Evolutionary conservation across 2,113 vertebrate species (phyloP).

Genomic region (Zootoca vivipara): DNA sequence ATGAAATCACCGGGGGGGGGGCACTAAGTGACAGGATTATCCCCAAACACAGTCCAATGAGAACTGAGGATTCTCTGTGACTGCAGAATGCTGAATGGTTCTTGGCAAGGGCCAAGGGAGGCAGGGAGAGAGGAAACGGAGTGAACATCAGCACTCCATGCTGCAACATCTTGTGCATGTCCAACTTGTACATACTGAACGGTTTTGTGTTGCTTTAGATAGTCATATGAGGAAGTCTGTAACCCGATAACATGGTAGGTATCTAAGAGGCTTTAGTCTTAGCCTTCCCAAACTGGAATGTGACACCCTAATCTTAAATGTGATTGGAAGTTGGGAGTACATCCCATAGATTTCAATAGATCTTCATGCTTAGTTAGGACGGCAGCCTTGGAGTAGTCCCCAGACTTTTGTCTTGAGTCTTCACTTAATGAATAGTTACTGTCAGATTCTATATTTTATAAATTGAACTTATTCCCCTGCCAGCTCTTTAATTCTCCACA

Average conservation of each 20-base stretch:
- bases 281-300: background rate
- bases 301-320: background rate
- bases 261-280: background rate
- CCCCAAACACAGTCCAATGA: too few relatives aligned
- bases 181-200: too few relatives aligned
- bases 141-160: too few relatives aligned
- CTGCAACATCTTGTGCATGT: too few relatives aligned
- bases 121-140: too few relatives aligned
- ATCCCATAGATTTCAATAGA: background rate
- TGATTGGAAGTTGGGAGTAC: background rate
- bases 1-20: too few relatives aligned
- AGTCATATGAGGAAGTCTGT: too few relatives aligned
- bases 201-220: background rate
- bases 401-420: slow-evolving; percentile 9
- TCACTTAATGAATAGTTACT: slow-evolving; percentile 10
- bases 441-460: slow-evolving; percentile 25
- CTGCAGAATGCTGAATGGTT: too few relatives aligned
- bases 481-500: slow-evolving; percentile 11
- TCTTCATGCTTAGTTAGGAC: background rate
- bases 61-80: too few relatives aligned
- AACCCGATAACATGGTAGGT: background rate
- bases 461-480: slow-evolving; percentile 21
- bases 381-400: background rate
- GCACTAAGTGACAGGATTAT: too few relatives aligned
- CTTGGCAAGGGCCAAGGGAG: too few relatives aligned